Evolutionary conservation across 1,140 invertebrate species (phyloP), one percentile per base, ranked within the genome.

Genomic region (Drosophila lacertosa): DNA sequence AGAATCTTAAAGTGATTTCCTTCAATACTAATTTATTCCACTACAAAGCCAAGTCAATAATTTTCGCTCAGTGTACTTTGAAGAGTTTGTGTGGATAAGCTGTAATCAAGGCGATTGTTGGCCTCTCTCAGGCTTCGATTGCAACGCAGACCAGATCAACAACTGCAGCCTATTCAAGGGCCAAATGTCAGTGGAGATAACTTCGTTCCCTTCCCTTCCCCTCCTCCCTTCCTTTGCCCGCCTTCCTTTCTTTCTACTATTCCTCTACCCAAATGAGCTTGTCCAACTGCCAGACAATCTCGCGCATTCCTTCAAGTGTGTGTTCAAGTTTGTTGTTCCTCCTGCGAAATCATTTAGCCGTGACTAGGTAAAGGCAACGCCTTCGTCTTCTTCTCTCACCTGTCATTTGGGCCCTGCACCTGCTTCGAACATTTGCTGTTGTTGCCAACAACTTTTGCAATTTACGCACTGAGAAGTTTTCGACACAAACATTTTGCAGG

Each of bases 101-200:
- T 68, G 16, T 60, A 73, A 73, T 73, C 64, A 68, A 66, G 55
- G 24, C 42, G 29, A 32, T 24, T 50, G 45, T 44, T 0, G 5
- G 6, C 5, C 6, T 29, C 6, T 29, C 26, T 29, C 6, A 29
- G 9, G 26, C 26, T 7, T 9, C 6, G 26, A 29, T 29, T 29
- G 26, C 20, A 22, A 4, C 4, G 20, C 26, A 7, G 13, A 35
- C 33, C 1, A 29, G 10, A 35, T 35, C 3, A n/a, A n/a, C n/a
- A n/a, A n/a, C n/a, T n/a, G 11, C 33, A 35, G 33, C n/a, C 33
- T 35, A n/a, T 35, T 35, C 33, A 13, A n/a, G 6, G 44, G 22
- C n/a, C 44, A 26, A 47, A 47, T 47, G 45, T 48, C 45, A 47
- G 44, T 26, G 44, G n/a, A 13, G 33, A 5, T n/a, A 4, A 10